phyloP scores from a whole-genome alignment of 1,140 invertebrate species.

The Cotesia vestalis region DNA sequence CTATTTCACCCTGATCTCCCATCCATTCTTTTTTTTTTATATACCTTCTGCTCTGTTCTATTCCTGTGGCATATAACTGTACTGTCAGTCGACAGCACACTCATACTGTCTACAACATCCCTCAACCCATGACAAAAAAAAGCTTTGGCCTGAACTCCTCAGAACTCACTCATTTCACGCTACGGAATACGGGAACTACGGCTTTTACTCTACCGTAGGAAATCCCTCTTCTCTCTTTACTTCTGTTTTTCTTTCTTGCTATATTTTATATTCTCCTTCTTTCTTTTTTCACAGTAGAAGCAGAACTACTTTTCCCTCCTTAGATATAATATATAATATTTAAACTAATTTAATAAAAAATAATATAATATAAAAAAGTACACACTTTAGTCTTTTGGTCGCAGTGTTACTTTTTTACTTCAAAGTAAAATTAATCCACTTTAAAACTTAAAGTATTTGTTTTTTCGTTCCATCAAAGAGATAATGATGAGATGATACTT shows the following conservation, averaged over 20 bases:
- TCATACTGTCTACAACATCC: background rate
- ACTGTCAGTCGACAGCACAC: background rate
- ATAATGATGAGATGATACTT: no score
- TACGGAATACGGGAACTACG: constrained; percentile 27
- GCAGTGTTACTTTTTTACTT: no score
- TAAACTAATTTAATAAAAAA: no score
- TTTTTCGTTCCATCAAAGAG: no score
- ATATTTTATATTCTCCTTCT: no score
- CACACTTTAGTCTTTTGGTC: no score
- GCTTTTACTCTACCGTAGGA: constrained; percentile 21
- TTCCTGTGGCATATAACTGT: background rate
- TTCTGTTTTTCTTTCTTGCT: background rate
- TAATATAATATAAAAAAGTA: no score
- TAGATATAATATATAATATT: no score
- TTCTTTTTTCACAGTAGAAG: no score
- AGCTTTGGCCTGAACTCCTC: background rate
- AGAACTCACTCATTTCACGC: constrained; percentile 34
- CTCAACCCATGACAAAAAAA: constrained; percentile 7
- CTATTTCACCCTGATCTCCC: background rate
- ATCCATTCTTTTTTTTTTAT: background rate
- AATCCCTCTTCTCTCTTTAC: background rate
- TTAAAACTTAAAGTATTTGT: no score
- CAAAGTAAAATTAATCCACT: no score
- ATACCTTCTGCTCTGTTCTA: background rate
- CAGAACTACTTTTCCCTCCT: no score